Percentiles rank a stretch among this genome's conserved stretches.
Conservation (phyloP, 2,113 vertebrate genomes). For the Sarotherodon lohbergeri region DNA sequence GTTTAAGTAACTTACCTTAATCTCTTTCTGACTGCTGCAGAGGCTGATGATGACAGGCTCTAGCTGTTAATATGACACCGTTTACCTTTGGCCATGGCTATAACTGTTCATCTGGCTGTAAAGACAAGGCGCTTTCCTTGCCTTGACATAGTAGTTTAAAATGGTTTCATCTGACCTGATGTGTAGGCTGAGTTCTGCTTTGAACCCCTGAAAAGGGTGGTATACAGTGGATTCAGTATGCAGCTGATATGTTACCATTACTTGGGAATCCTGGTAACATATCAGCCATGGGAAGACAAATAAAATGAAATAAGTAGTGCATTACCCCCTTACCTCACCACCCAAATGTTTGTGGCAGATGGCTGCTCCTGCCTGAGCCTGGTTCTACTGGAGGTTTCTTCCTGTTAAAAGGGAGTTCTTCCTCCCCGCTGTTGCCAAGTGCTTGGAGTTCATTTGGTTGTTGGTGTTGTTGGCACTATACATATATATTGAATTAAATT, state of each 20-base stretch:
- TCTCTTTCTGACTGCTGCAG: background rate
- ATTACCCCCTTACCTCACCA: background rate
- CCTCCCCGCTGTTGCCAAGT: background rate
- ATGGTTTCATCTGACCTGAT: background rate
- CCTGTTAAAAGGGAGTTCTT: background rate
- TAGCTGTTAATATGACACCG: background rate
- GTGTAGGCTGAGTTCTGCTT: background rate
- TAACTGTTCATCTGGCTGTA: background rate
- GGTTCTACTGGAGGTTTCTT: background rate
- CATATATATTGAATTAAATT: background rate
- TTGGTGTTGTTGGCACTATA: background rate
- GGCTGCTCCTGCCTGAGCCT: background rate
- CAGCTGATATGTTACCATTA: background rate
- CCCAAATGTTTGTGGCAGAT: background rate
- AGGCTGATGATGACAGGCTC: background rate
- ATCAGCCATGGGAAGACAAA: background rate
- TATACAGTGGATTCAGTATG: background rate
- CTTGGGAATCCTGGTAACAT: background rate
- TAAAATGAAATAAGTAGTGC: background rate
- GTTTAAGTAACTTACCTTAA: background rate
- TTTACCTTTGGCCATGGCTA: background rate
- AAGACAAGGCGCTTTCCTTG: background rate
- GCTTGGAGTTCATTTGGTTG: background rate
- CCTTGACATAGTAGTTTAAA: background rate
- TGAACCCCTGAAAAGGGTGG: background rate